Evolutionary conservation across 2,888 invertebrate species (phyloP).

Genomic region (Diarsia dahlii): DNA sequence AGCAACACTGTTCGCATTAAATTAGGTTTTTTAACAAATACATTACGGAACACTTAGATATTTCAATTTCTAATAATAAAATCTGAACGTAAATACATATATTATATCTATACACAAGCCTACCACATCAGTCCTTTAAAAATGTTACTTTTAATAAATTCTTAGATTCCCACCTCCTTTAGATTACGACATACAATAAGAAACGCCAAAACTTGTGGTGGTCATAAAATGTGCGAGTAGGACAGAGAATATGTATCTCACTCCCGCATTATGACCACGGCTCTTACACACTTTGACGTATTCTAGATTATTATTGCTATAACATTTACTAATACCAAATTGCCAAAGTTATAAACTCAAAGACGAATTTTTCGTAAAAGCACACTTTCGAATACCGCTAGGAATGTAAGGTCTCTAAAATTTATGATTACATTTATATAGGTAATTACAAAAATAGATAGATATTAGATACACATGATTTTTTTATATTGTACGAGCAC

Average conservation of each 20-base stretch:
- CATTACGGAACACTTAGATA: background rate
- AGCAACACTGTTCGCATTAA: background rate
- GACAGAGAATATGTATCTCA: conserved; percentile 11
- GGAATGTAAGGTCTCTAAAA: conserved; percentile 37
- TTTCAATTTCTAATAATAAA: conserved; percentile 2
- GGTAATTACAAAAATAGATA: conserved; percentile 46
- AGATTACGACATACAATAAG: conserved; percentile 4
- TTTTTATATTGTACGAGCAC: conserved; percentile 24
- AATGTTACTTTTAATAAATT: conserved; percentile 56
- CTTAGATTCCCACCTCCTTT: conserved; percentile 45
- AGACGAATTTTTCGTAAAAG: conserved; percentile 8
- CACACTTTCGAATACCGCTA: conserved; percentile 24
- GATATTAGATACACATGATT: conserved; percentile 16
- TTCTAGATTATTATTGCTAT: conserved; percentile 29
- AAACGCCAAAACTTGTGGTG: background rate
- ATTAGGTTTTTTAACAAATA: background rate
- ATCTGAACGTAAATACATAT: background rate
- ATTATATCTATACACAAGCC: conserved; percentile 7
- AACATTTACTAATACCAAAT: conserved; percentile 25
- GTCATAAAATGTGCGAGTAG: background rate
- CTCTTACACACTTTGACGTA: background rate
- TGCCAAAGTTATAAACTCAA: conserved; percentile 26
- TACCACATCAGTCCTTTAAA: conserved; percentile 45
- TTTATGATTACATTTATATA: conserved; percentile 6
- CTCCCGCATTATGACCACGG: background rate